Base-by-base conservation (phyloP, 2,888 invertebrate genomes). In the Monoplex corrugatus region DNA sequence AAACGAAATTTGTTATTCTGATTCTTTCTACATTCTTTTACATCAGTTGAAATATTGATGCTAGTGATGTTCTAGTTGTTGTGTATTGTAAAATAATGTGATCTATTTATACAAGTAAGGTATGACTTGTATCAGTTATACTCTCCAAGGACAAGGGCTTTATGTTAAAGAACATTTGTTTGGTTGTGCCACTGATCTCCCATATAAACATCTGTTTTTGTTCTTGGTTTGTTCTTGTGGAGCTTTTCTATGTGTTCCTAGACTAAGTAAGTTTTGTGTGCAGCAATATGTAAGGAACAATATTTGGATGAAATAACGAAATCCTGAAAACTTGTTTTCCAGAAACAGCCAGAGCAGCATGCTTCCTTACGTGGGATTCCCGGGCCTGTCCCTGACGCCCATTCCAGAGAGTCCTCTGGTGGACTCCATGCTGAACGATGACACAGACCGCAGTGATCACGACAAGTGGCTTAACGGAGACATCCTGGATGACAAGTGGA, bases 361-460 rank as follows among this genome's bases (percentile, higher is more conserved):
- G 28, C 45, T 87, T 35, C 68, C 72, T 40, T 78, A 87, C 78
- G 87, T 88, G 32, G 88, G 88, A n/a, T 88, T 88, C 63, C 88
- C 88, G 38, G 88, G 88, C 23, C 83, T 88, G 88, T 63, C 88
- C 19, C 83, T 88, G 63, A 83, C 88, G 44, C 88, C 88, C 57
- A 88, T 88, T 35, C 88, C 35, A 23, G 88, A 88, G 83, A 88
- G 88, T 23, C 88, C 88, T 13, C 43, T 82, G 19, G 57, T 68
- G 38, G 82, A 82, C 57, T 80, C 80, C 50, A 28, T 28, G 43
- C 57, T 88, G 8, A 8, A 16, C 57, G 83, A 80, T 1, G 57
- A 82, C 50, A 63, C 38, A 3, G 75, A 72, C 87, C 44, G 40
- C 57, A 32, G 6, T n/a, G 87, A 87, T 40, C 32, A 43, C 32